phyloP scores from a whole-genome alignment of 2,113 vertebrate species.

The Sterrhoptilus dennistouni region DNA sequence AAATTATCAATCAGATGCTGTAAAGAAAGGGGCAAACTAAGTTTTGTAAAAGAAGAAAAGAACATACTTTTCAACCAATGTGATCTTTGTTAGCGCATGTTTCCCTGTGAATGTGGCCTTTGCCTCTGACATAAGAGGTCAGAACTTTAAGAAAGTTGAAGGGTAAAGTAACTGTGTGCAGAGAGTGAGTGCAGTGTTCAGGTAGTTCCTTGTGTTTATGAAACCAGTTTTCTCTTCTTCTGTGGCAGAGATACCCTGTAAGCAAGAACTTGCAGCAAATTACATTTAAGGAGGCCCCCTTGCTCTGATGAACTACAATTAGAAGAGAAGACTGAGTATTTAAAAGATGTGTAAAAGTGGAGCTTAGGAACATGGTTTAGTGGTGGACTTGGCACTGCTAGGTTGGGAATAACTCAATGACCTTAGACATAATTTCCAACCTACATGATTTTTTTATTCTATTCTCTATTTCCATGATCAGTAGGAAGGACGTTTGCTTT shows the following conservation, averaged over 20 bases:
- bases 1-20: not conserved
- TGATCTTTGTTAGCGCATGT: not conserved
- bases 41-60: not conserved
- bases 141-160: not conserved
- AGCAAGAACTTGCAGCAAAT: not conserved
- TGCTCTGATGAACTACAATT: not conserved
- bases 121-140: accelerated
- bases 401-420: not conserved
- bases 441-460: not conserved
- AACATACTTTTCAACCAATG: not conserved
- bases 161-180: not conserved
- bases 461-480: not conserved
- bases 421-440: not conserved
- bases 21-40: not conserved
- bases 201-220: not conserved
- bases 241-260: not conserved
- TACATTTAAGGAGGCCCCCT: not conserved
- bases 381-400: not conserved
- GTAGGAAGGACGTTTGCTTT: not conserved
- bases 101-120: not conserved
- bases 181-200: not conserved
- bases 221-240: not conserved
- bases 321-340: not conserved
- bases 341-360: not conserved
- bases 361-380: not conserved